Base-by-base conservation (phyloP, 1,140 invertebrate genomes). In the Nomia melanderi region DNA sequence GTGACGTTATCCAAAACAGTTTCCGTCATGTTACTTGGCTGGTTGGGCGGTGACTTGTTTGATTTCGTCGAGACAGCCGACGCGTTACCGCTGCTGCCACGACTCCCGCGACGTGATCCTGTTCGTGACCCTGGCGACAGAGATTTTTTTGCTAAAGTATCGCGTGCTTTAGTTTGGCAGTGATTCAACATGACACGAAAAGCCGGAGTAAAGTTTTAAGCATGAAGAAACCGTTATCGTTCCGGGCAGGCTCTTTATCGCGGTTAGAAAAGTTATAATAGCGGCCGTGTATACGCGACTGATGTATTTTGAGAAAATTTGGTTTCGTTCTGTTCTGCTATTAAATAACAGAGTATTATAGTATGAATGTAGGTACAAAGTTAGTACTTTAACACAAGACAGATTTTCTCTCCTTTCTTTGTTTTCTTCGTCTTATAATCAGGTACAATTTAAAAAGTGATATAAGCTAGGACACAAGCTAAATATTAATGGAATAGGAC, bases 41-140 rank as follows among this genome's bases (percentile, higher is more conserved):
- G 87, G 82, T 91, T 89, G 67, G 87, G 85, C 39, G 90, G 89
- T n/a, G 93, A 93, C 82, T 93, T 94, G 83, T 88, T 92, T 60
- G 93, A 93, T 77, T 92, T 92, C 69, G 87, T 90, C 12, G 94
- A 95, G 5, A 93, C 91, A 1, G 93, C 94, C 3, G 95, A 95
- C 67, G 94, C 93, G 71, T 94, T 95, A 78, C 92, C 92, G 64
- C 94, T 95, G 88, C 95, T 95, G 8, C 94, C 94, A 84, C 94
- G 93, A 67, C 95, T 95, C 64, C 95, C 95, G 64, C 95, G 93
- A 65, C 94, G 92, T 74, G 94, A 95, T 75, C 94, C 95, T 94
- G 92, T 91, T 67, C 94, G 93, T 82, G 94, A 95, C 62, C 94
- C 95, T 95, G 93, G 89, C 85, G 93, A 93, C 88, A 93, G 90